phyloP scores from a whole-genome alignment of 2,888 invertebrate genomes.

The Anarsia innoxiella region DNA sequence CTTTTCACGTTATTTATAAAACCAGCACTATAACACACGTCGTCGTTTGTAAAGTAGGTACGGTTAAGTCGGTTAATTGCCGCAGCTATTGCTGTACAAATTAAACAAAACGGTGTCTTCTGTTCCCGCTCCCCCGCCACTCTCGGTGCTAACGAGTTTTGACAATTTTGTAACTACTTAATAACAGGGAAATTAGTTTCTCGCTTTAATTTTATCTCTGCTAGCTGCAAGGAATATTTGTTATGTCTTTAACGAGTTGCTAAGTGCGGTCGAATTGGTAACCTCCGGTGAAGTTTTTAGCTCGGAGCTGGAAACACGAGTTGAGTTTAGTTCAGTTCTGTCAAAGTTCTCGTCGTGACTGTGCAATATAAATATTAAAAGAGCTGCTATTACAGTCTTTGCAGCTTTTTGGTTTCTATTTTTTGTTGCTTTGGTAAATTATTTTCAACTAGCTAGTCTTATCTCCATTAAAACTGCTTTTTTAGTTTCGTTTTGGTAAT shows the following conservation, averaged over 20 bases:
- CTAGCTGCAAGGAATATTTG: slow-evolving; percentile 5
- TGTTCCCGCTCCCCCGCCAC: slow-evolving; percentile 1
- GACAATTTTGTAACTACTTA: slow-evolving; percentile 42
- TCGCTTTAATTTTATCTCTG: slow-evolving; percentile 11
- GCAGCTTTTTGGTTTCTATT: too few relatives aligned
- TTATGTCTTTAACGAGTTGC: slow-evolving; percentile 7
- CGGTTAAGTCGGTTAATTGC: slow-evolving; percentile 1
- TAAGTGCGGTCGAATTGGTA: slow-evolving; percentile 7
- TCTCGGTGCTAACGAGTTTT: slow-evolving; percentile 35
- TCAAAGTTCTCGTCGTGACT: too few relatives aligned
- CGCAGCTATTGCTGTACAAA: slow-evolving; percentile 4
- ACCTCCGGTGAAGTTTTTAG: slow-evolving; percentile 4
- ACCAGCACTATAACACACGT: neutral
- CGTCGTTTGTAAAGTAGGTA: neutral
- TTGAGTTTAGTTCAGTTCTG: too few relatives aligned
- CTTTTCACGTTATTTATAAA: neutral
- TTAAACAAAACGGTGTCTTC: slow-evolving; percentile 12
- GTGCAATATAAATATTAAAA: too few relatives aligned
- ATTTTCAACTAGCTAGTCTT: too few relatives aligned
- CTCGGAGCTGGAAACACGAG: neutral
- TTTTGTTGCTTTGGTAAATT: too few relatives aligned
- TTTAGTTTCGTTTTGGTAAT: too few relatives aligned
- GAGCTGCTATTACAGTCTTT: too few relatives aligned
- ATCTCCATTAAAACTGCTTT: too few relatives aligned
- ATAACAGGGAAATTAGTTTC: slow-evolving; percentile 39